These are phyloP conservation scores for Tetrax tetrax DNA, from an alignment of 2,113 vertebrate genomes.

Conservation along the genomic window DNA sequence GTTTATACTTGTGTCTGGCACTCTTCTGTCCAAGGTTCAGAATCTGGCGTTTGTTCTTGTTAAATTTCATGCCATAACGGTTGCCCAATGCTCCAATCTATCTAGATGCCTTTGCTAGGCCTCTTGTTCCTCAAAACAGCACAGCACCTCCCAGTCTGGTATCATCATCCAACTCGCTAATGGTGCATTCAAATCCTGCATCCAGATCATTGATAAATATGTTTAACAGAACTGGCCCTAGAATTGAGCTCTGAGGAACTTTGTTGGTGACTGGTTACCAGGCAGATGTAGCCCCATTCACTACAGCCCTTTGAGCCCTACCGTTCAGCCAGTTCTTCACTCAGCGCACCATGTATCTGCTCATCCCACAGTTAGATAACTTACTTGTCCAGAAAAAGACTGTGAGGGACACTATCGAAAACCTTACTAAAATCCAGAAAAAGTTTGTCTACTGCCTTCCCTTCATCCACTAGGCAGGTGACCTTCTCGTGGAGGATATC, in stretches of 20 bases:
- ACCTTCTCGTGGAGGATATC: not conserved
- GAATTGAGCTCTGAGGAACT: not conserved
- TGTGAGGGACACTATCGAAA: not conserved
- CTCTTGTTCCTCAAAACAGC: not conserved
- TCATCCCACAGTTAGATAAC: not conserved
- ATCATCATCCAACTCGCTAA: not conserved
- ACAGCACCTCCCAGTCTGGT: not conserved
- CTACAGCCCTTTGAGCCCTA: not conserved
- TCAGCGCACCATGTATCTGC: rapidly evolving
- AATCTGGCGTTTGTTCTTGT: not conserved
- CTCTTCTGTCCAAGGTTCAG: not conserved
- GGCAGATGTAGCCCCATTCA: not conserved
- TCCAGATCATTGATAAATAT: not conserved
- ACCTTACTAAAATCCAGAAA: not conserved
- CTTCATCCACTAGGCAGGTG: not conserved
- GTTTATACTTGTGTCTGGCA: too few relatives aligned
- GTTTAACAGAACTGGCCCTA: not conserved
- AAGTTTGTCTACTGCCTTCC: not conserved
- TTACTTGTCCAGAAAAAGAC: not conserved
- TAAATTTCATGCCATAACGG: not conserved
- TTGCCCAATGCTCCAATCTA: not conserved
- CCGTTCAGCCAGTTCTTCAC: not conserved
- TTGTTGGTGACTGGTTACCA: rapidly evolving
- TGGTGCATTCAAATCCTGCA: not conserved
- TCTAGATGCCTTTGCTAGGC: not conserved